Evolutionary conservation across 2,797 vertebrate species (phyloP), one percentile per base, ranked within the genome.

Genomic region (Emys orbicularis): DNA sequence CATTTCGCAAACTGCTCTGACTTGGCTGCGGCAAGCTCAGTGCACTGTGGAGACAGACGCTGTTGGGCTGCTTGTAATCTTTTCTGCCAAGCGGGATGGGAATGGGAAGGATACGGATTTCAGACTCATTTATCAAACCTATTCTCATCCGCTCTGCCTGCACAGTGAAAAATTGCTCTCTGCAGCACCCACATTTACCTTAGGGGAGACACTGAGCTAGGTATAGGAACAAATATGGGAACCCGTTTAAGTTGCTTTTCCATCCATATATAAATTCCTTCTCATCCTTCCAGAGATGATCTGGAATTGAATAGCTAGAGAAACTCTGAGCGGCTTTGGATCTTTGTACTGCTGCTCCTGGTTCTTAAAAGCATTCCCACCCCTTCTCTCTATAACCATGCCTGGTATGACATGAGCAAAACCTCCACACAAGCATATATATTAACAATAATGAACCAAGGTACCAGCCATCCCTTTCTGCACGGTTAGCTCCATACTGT

Each of bases 111-210:
- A 54, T 13, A 1, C 23, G 6, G 27, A 2, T 2, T 5, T 6
- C 12, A 0, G 65, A 29, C 52, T 47, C 53, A 8, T 44, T 44
- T 41, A 4, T n/a, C 61, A 19, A 16, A 11, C 27, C 11, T 34
- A 3, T 21, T n/a, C 1, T 0, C 7, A 0, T 29, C 1, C 41
- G 15, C 72, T 59, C 37, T 1, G 12, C 74, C 29, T 79, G 13
- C 47, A 49, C 6, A 4, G 54, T 37, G 34, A 25, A 15, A 72
- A 72, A 49, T n/a, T 4, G 8, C 81, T 52, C 74, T 2, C 90
- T 4, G 0, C 31, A 0, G 5, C 23, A n/a, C 47, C 2, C 1
- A 2, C 44, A 16, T 3, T 47, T 27, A 16, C 74, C 27, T 29
- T 29, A 13, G 12, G 44, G 41, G 27, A 76, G 44, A 25, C 13